Percentiles rank a stretch among this genome's conserved stretches.
These are phyloP conservation scores for Globodera ellingtonae DNA, from an alignment of 1,140 invertebrate species.

Conservation along the genomic window DNA sequence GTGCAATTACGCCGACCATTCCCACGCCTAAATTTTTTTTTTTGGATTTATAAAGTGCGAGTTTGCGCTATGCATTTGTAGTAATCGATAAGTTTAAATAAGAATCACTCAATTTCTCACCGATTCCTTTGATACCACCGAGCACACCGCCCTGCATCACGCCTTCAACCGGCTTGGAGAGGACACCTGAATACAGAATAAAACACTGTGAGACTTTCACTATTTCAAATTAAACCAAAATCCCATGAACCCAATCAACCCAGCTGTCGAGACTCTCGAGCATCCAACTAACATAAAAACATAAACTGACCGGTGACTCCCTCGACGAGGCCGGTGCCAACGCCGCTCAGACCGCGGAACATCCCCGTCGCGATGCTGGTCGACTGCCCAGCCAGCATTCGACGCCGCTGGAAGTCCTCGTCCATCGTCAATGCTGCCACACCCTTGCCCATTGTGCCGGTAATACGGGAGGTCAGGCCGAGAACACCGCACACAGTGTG, in stretches of 20 bases:
- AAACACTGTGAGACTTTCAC: too few species aligned
- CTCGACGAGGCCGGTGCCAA: constrained; percentile 77
- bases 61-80: constrained; percentile 83
- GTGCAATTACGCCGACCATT: constrained; percentile 86
- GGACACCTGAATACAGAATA: constrained; percentile 73
- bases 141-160: constrained; percentile 89
- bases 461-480: constrained; percentile 91
- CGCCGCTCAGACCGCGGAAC: constrained; percentile 87
- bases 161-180: constrained; percentile 89
- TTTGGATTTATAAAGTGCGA: constrained; percentile 65
- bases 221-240: too few species aligned
- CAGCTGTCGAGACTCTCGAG: neutral
- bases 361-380: constrained; percentile 86
- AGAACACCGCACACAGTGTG: constrained; percentile 93
- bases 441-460: constrained; percentile 80
- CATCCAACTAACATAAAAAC: neutral
- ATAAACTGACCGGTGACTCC: constrained; percentile 52
- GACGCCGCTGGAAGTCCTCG: constrained; percentile 89
- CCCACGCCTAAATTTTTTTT: constrained; percentile 78
- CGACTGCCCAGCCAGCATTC: constrained; percentile 84
- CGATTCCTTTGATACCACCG: constrained; percentile 95
- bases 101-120: constrained; percentile 73
- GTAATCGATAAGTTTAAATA: constrained; percentile 70
- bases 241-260: too few species aligned
- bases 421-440: constrained; percentile 92